Evolutionary conservation across 2,797 vertebrate genomes (phyloP).

Genomic region (Crocidura indochinensis): DNA sequence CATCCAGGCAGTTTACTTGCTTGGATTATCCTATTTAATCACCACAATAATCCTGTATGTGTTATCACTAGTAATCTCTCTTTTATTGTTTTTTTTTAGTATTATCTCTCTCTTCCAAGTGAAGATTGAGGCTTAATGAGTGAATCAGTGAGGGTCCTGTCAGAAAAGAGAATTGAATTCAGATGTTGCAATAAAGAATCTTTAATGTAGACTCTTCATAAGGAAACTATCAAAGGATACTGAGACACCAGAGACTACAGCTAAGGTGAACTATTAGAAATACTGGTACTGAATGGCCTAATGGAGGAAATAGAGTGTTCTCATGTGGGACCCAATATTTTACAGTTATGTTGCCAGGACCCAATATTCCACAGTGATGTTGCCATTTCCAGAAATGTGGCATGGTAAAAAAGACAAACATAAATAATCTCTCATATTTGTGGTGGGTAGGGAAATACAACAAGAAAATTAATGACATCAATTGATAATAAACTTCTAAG

Average conservation of each 20-base stretch:
- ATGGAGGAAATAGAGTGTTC: neutral
- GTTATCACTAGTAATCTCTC: neutral
- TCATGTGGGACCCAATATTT: neutral
- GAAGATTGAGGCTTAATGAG: neutral
- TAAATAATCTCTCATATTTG: too few relatives aligned
- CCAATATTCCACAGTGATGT: too few relatives aligned
- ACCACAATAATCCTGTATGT: neutral
- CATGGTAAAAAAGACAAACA: too few relatives aligned
- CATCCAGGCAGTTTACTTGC: neutral
- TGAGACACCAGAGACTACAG: neutral
- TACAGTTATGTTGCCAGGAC: neutral
- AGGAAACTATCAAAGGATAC: neutral
- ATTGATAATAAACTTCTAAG: too few relatives aligned
- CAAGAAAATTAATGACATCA: too few relatives aligned
- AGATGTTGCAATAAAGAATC: slow-evolving; percentile 5
- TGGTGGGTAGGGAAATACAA: too few relatives aligned
- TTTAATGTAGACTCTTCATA: neutral
- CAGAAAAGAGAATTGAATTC: slow-evolving; percentile 24
- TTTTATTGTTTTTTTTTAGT: neutral
- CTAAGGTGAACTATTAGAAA: neutral
- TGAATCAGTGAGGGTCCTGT: neutral
- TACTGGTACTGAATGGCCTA: neutral
- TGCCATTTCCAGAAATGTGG: neutral
- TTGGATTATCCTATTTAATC: neutral
- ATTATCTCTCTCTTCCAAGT: neutral